Base-by-base conservation (phyloP, 2,113 vertebrate species). In the Prochilodus magdalenae region DNA sequence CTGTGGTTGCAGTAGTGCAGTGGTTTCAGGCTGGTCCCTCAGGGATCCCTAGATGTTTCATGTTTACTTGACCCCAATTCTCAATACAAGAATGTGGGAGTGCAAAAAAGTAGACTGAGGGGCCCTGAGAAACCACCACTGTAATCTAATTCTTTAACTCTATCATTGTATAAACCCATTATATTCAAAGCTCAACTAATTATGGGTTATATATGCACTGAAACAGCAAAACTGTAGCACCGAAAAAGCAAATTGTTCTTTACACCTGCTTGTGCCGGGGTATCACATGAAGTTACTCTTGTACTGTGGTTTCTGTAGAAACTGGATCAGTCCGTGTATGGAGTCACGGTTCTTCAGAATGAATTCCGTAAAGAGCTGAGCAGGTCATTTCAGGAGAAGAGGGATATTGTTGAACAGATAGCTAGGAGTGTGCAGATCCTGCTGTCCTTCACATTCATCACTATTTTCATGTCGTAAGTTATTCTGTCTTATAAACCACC, bases 361-460 rank as follows among this genome's bases (percentile, higher is more conserved):
- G 87, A 83, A 11, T 82, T 95, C 82, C 79, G 87, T 55, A 27
- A 89, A 0, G 91, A 94, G 18, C 86, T 96, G 59, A 82, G 36
- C 0, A 83, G 87, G 0, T 83, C 89, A 0, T 79, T 95, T 40
- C 12, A 1, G 0, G 20, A 80, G 70, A 91, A 92, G 5, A 18
- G 86, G 0, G 15, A 69, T 20, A 80, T 5, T 27, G 73, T 95
- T 62, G 27, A 87, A 53, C 66, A 79, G 70, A 47, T 89, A 0
- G 0, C 92, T 66, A 83, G 76, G 33, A 73, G 94, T 53, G 78
- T 96, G 55, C 90, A 86, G 0, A 49, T 87, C 6, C 78, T 96
- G 40, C 88, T 96, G 0, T 93, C 94, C 83, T 92, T 87, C 85
- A 91, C 92, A 27, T 94, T 96, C 82, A 75, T 95, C 87, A 79